Conservation (phyloP, 2,113 vertebrate species). For the Anguilla japonica region DNA sequence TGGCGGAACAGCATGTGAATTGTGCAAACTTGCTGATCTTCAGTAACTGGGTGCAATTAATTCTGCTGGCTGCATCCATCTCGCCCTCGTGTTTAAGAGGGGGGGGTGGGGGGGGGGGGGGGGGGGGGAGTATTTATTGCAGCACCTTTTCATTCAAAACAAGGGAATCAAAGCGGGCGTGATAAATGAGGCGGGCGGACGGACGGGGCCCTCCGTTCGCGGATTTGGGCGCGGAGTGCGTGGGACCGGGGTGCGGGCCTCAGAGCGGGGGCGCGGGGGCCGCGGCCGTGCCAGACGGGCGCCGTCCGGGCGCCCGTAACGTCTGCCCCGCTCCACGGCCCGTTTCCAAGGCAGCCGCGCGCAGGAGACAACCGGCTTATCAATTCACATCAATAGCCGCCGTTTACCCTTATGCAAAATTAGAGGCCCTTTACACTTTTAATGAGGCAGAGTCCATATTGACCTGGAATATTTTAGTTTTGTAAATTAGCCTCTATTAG, state of each 20-base stretch:
- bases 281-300: slow-evolving; percentile 39
- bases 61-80: slow-evolving; percentile 99
- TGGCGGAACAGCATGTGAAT: slow-evolving; percentile 99
- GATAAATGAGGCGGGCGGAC: slow-evolving; percentile 95
- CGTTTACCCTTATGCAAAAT: slow-evolving; percentile 59
- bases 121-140: slow-evolving; percentile 86
- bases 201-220: slow-evolving; percentile 85
- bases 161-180: slow-evolving; percentile 90
- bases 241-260: slow-evolving; percentile 61
- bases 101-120: too few relatives aligned
- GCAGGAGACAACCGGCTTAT: slow-evolving; percentile 23
- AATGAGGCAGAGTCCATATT: slow-evolving; percentile 68
- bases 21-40: slow-evolving; percentile 99
- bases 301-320: background rate
- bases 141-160: slow-evolving; percentile 85
- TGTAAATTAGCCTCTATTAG: slow-evolving; percentile 67
- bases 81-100: slow-evolving; percentile 83
- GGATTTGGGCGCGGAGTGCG: slow-evolving; percentile 79
- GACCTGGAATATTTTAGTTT: slow-evolving; percentile 66
- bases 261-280: slow-evolving; percentile 27
- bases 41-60: slow-evolving; percentile 99
- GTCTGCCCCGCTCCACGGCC: background rate
- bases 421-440: slow-evolving; percentile 62
- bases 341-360: slow-evolving; percentile 20
- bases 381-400: slow-evolving; percentile 42